Evolutionary conservation across 1,140 invertebrate species (phyloP), one percentile per base, ranked within the genome.

Genomic region (Mycetomoellerius zeteki): DNA sequence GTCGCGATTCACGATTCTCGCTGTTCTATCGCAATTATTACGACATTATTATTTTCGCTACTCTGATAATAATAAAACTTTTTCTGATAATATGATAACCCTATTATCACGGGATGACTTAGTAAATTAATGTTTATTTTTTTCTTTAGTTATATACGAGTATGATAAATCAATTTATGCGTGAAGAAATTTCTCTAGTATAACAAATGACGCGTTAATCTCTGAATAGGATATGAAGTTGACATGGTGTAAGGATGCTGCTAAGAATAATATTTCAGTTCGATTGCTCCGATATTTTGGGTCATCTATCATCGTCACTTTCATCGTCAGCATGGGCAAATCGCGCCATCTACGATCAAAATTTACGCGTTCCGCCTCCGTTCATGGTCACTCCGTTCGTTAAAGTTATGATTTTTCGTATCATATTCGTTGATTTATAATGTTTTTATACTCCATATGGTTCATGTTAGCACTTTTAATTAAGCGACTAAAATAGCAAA

Each of bases 211-310:
- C 43, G 80, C 69, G 80, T 84, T 69, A 84, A 84, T 84, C 69
- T 73, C 69, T 73, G 69, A 84, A 75, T 89, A 86, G 86, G 77
- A 89, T 89, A 86, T 89, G 72, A 85, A 89, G 90, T 87, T 62
- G 60, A 73, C 75, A 62, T 43, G 84, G 89, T 50, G 52, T 73
- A 87, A 88, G 84, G 78, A 82, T 84, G 85, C 78, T 88, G 84
- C 80, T 91, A 89, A 91, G 90, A 91, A 91, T 91, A 91, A 91
- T 91, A 91, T 91, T 91, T 91, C 90, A 89, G 90, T 91, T 91
- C 90, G 88, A 91, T 91, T 91, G 90, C 80, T 64, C 90, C 67
- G 89, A 91, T 91, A 89, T 91, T 91, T 91, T 82, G 71, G 84
- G 85, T 91, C 90, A 91, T 91, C 90, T 88, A 91, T 91, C 90